Conservation (phyloP, 2,888 invertebrate genomes). For the Scaptodrosophila latifasciaeformis region DNA sequence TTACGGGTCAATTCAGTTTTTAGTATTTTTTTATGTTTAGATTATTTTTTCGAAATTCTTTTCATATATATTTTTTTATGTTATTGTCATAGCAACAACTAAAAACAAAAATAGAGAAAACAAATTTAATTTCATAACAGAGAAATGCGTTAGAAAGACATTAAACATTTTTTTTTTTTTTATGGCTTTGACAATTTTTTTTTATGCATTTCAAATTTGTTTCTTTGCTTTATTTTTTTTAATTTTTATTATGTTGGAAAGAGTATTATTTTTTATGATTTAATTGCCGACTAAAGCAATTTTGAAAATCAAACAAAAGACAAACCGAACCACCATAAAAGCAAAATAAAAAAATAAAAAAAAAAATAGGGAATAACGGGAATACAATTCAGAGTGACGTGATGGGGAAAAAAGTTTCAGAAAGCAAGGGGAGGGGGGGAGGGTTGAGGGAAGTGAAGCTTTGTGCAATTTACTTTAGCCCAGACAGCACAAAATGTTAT, state of each 20-base stretch:
- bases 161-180: conserved; percentile 13
- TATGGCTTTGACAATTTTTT: conserved; percentile 5
- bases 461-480: conserved; percentile 3
- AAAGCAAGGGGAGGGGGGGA: not conserved
- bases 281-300: conserved; percentile 33
- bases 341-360: not conserved
- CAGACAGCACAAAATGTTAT: conserved; percentile 1
- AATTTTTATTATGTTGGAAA: not conserved
- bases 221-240: conserved; percentile 8
- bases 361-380: conserved; percentile 1
- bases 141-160: too few relatives aligned
- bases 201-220: not conserved
- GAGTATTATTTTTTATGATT: conserved; percentile 23
- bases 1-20: too few relatives aligned
- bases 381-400: conserved; percentile 22
- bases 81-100: conserved; percentile 24
- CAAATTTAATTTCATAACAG: too few relatives aligned
- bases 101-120: too few relatives aligned
- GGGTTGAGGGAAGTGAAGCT: not conserved
- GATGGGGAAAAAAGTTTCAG: not conserved
- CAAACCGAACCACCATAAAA: not conserved
- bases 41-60: too few relatives aligned
- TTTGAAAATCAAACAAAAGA: conserved; percentile 31
- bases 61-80: too few relatives aligned
- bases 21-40: too few relatives aligned